Evolutionary conservation across 2,888 invertebrate species (phyloP).

Genomic region (Nemotelus pantherinus): DNA sequence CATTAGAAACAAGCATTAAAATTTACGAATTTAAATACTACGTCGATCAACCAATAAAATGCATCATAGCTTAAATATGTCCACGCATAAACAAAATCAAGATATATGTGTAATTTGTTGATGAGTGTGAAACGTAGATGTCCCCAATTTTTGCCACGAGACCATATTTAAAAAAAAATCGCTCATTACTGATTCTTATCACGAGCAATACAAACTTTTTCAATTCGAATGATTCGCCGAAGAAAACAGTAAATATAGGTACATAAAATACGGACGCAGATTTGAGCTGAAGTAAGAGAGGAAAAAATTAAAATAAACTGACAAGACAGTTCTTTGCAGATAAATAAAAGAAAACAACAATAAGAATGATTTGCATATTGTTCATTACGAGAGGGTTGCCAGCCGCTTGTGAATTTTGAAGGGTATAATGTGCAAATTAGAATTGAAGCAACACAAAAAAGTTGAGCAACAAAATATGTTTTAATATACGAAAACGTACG

Average conservation of each 20-base stretch:
- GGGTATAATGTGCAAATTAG: no score
- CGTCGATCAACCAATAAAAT: not conserved
- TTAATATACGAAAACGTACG: no score
- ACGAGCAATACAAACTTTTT: not conserved
- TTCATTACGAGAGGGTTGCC: no score
- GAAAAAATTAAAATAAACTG: no score
- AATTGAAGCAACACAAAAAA: no score
- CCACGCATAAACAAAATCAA: slow-evolving; percentile 27
- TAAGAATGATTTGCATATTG: no score
- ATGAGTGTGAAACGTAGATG: no score
- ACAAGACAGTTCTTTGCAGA: no score
- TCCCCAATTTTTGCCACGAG: slow-evolving; percentile 23
- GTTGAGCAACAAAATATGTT: no score
- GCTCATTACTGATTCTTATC: slow-evolving; percentile 8
- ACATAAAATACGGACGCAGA: slow-evolving; percentile 13
- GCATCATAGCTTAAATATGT: slow-evolving; percentile 29
- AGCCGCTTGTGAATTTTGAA: no score
- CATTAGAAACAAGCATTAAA: not conserved
- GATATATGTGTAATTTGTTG: not conserved
- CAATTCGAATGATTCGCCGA: slow-evolving; percentile 33
- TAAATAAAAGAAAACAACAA: no score
- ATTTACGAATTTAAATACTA: not conserved
- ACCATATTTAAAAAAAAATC: slow-evolving; percentile 19
- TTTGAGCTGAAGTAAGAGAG: not conserved
- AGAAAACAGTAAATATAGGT: slow-evolving; percentile 14